These are phyloP conservation scores for Phytoseiulus persimilis DNA, from an alignment of 2,888 invertebrate genomes.

Conservation along the genomic window DNA sequence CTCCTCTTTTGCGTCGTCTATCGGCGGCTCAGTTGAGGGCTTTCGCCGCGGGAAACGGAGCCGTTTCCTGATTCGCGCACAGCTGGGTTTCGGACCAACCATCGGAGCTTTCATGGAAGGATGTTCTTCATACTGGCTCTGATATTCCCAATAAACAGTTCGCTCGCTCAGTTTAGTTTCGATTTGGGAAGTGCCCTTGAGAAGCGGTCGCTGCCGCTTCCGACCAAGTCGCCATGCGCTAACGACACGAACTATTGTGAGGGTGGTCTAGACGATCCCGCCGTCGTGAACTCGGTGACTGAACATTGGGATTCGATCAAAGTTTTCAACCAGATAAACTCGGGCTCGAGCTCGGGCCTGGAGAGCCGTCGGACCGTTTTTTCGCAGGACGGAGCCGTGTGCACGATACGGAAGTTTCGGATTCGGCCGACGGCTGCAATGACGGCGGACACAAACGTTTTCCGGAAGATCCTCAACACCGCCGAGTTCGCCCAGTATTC, in stretches of 20 bases:
- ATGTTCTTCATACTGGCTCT: background rate
- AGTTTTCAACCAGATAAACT: background rate
- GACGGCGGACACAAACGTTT: background rate
- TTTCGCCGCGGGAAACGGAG: background rate
- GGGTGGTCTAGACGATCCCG: background rate
- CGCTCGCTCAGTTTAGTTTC: background rate
- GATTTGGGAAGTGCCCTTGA: background rate
- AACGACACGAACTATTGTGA: background rate
- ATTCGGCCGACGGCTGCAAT: background rate
- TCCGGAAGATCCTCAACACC: background rate
- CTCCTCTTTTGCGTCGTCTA: background rate
- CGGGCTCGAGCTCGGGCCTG: background rate
- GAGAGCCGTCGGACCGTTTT: background rate
- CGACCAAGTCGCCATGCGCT: background rate
- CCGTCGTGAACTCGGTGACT: background rate
- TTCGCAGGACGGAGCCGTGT: background rate
- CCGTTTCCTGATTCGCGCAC: background rate
- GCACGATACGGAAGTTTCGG: background rate
- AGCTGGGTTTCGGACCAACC: background rate
- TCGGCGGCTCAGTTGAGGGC: background rate
- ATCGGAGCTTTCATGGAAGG: background rate
- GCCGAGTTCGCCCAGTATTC: background rate
- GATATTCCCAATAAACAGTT: background rate
- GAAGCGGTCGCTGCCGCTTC: background rate
- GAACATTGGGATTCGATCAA: background rate